Conservation (phyloP, 2,113 vertebrate genomes). For the Micronycteris hirsuta region DNA sequence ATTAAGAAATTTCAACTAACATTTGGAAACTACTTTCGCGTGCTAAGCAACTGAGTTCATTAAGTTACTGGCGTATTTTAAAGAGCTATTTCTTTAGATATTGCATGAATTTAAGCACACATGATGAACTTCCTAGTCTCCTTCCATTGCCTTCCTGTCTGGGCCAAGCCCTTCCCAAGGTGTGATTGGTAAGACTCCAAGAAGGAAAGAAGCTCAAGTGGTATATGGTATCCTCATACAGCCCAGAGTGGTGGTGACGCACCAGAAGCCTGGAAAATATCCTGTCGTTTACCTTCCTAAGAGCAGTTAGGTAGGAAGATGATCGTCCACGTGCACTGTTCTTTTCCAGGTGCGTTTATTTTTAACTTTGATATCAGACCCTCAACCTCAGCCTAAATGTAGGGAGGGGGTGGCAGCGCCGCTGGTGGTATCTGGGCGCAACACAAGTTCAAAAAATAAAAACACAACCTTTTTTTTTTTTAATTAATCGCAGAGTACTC, state of each 20-base stretch:
- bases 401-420: neutral
- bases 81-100: neutral
- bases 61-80: neutral
- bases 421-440: neutral
- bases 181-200: neutral
- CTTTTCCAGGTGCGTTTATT: slow-evolving; percentile 46
- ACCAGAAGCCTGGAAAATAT: slow-evolving; percentile 46
- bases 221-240: slow-evolving; percentile 45
- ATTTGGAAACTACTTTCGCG: neutral
- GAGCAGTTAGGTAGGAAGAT: neutral
- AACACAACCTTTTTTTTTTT: neutral
- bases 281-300: neutral
- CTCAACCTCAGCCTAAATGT: neutral
- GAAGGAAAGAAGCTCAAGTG: neutral
- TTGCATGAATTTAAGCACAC: neutral
- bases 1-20: neutral
- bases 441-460: slow-evolving; percentile 38
- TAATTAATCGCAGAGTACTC: neutral
- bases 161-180: neutral
- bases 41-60: neutral
- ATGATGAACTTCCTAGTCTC: neutral
- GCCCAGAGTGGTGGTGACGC: slow-evolving; percentile 40
- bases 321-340: slow-evolving; percentile 53
- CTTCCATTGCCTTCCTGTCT: neutral
- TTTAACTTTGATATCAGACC: neutral